phyloP scores from a whole-genome alignment of 2,797 vertebrate genomes.

The Hyperoplus lanceolatus region DNA sequence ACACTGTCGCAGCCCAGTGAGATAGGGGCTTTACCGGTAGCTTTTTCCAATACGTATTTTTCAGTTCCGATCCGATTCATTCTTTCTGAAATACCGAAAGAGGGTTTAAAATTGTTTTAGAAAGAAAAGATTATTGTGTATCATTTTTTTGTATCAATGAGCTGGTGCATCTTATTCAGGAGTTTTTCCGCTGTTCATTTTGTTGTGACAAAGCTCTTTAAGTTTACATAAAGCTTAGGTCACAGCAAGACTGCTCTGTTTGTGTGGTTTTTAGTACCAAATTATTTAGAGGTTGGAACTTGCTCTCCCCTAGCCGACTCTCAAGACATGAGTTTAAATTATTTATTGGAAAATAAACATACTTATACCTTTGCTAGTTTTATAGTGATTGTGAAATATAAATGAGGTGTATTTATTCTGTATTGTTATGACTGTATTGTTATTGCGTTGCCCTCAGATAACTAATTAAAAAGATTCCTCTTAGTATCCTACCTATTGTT shows the following conservation, averaged over 20 bases:
- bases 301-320: background rate
- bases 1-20: too few species aligned
- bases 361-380: background rate
- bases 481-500: too few species aligned
- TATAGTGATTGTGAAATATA: too few species aligned
- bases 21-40: too few species aligned
- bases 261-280: background rate
- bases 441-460: background rate
- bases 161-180: slow-evolving; percentile 18
- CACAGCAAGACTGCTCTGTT: background rate
- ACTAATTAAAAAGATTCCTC: too few species aligned
- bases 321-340: background rate
- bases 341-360: background rate
- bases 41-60: too few species aligned
- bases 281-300: background rate
- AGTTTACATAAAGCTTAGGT: slow-evolving; percentile 4
- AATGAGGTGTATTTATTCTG: too few species aligned
- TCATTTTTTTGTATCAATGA: background rate
- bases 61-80: too few species aligned
- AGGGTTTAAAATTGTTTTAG: too few species aligned
- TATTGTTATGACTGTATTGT: too few species aligned
- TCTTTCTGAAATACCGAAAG: too few species aligned
- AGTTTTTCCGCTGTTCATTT: slow-evolving; percentile 31
- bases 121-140: too few species aligned
- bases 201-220: slow-evolving; percentile 14